Conservation (phyloP, 37 sponge, comb jelly and placozoan species). For the Ianthella basta region DNA sequence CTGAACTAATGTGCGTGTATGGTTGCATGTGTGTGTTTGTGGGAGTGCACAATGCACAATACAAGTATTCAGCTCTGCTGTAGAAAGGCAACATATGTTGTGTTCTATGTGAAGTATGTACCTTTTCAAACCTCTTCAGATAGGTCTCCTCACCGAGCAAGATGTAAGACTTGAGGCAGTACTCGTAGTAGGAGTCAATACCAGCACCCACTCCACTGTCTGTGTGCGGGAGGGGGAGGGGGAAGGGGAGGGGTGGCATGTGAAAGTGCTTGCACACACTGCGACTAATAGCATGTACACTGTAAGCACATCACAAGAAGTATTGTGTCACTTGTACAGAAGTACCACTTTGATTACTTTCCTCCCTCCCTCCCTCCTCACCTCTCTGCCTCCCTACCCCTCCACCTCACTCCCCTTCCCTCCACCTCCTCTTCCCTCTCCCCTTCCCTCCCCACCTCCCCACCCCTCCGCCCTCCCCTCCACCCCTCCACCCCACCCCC, state of each 20-base stretch:
- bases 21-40: no score
- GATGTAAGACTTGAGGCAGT: conserved; percentile 90
- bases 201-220: conserved; percentile 91
- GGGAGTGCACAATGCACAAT: background rate
- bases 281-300: background rate
- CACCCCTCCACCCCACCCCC: background rate
- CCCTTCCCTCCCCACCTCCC: no score
- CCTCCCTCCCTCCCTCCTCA: no score
- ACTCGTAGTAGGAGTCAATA: conserved; percentile 98
- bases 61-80: background rate
- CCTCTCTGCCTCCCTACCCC: no score
- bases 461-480: background rate
- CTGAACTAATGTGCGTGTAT: no score
- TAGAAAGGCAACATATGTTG: background rate
- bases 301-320: background rate
- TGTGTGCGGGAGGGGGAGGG: conserved; percentile 2
- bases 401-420: no score
- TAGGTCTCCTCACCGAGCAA: conserved; percentile 80
- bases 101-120: background rate
- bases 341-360: no score
- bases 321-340: no score
- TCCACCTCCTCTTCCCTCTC: no score
- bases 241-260: background rate
- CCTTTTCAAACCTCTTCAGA: conserved; percentile 74
- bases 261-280: background rate